Percentiles rank a stretch among this genome's conserved stretches.
Evolutionary conservation across 2,113 vertebrate genomes (phyloP).

Genomic region (Podiceps cristatus): DNA sequence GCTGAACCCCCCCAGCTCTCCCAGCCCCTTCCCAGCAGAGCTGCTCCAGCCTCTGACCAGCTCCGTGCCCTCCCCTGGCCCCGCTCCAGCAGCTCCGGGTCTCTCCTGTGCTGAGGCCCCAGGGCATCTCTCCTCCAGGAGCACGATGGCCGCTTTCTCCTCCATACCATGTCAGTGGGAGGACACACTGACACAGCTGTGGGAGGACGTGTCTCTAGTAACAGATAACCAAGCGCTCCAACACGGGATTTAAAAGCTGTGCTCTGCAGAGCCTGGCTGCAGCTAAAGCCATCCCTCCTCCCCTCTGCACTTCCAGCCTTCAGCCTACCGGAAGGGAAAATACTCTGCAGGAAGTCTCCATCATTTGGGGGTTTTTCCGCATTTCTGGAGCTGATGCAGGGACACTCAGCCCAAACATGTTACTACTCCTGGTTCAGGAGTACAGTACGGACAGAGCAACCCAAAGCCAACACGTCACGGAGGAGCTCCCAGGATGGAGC

Average conservation of each 20-base stretch:
- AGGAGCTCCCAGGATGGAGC: background rate
- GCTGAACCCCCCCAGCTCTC: too few species aligned
- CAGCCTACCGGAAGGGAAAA: background rate
- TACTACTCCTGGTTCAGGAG: background rate
- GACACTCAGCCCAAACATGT: background rate
- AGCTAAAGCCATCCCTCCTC: background rate
- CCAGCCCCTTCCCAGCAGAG: too few species aligned
- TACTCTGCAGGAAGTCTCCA: background rate
- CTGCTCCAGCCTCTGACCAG: too few species aligned
- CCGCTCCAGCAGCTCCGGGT: too few species aligned
- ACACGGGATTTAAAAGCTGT: background rate
- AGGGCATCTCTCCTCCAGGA: background rate
- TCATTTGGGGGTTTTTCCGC: background rate
- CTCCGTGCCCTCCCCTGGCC: too few species aligned
- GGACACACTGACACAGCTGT: background rate
- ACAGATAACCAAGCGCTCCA: background rate
- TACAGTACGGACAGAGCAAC: background rate
- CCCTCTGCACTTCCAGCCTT: background rate
- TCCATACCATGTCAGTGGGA: fast-evolving
- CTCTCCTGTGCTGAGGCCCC: too few species aligned
- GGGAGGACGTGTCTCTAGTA: background rate
- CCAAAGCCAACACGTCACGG: background rate
- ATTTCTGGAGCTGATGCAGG: background rate
- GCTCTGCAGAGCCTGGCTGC: background rate
- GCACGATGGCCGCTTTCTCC: background rate